phyloP scores from a whole-genome alignment of 30 jellyfish, hydroid and myxozoan species.

The Aurelia aurita region DNA sequence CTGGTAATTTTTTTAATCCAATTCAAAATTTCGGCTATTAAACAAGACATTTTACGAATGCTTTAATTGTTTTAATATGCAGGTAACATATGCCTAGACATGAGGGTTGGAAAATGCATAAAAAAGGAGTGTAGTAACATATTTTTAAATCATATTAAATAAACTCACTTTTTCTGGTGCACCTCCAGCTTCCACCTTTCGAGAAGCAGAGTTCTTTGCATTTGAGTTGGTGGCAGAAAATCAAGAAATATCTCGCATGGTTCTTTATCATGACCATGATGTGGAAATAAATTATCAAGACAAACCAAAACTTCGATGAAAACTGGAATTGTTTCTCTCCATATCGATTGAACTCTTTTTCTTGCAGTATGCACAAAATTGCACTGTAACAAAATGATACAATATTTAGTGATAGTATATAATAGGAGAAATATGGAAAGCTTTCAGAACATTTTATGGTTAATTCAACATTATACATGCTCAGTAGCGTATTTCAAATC shows the following conservation, averaged over 20 bases:
- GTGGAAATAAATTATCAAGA: constrained; percentile 61
- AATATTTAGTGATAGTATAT: background rate
- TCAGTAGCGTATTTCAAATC: no score
- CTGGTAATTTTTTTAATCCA: no score
- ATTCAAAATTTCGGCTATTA: no score
- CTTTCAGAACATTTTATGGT: no score
- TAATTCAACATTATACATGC: no score
- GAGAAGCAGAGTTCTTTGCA: constrained; percentile 51
- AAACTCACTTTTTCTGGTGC: constrained; percentile 34
- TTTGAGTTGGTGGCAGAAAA: constrained; percentile 16
- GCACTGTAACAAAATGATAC: constrained; percentile 57
- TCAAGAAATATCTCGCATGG: constrained; percentile 46
- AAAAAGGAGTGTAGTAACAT: no score
- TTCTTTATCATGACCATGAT: constrained; percentile 16
- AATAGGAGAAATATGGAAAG: background rate
- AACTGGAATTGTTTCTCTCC: constrained; percentile 39
- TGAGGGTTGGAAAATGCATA: no score
- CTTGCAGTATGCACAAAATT: constrained; percentile 71
- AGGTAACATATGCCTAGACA: no score
- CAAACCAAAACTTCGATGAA: constrained; percentile 76
- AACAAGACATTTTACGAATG: no score
- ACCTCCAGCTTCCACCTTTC: constrained; percentile 84
- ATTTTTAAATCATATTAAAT: background rate
- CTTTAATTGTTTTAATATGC: no score
- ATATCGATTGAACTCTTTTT: constrained; percentile 4